Base-by-base conservation (phyloP, 2,797 vertebrate species). In the Gadopsis marmoratus region DNA sequence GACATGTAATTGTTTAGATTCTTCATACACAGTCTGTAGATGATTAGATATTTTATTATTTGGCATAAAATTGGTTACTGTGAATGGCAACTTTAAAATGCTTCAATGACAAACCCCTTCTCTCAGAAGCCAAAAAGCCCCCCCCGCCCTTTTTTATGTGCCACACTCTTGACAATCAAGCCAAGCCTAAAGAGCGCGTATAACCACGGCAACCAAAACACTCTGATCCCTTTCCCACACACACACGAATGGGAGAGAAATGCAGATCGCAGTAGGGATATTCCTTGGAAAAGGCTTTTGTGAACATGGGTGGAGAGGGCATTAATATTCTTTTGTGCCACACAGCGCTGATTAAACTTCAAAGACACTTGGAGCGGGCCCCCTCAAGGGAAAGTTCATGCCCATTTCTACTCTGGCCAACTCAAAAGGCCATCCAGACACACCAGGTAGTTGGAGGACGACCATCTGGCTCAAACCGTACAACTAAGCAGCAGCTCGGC, bases 241-340 rank as follows among this genome's bases (percentile, higher is more conserved):
- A 72, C 81, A 82, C 79, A 85, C 62, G 78, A 45, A 79, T 47
- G 53, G 50, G 61, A 76, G 76, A 71, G 83, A 84, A 79, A 78
- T 69, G 77, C 82, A 81, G 81, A 83, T 73, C 60, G 41, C 50
- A 23, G 82, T 62, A 7, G 83, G 85, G 86, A 85, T 85, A 83
- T 84, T 91, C 68, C 78, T 81, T 16, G 26, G 81, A 77, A 75
- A 71, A 76, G 71, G 71, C 86, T 80, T 94, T 93, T 92, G 92
- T 88, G 79, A 82, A 70, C 70, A 71, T 21, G 83, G 73, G 58
- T 73, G 84, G 88, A 84, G 88, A 76, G 83, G 76, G 79, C 86
- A 91, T 93, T 93, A 88, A 90, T 93, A 92, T 93, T 94, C 92
- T 93, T 94, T 95, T 94, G 89, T 94, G 21, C 37, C 37, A 3